Percentiles rank a stretch among this genome's conserved stretches.
Evolutionary conservation across 2,113 vertebrate genomes (phyloP).

Genomic region (Rostratula benghalensis): DNA sequence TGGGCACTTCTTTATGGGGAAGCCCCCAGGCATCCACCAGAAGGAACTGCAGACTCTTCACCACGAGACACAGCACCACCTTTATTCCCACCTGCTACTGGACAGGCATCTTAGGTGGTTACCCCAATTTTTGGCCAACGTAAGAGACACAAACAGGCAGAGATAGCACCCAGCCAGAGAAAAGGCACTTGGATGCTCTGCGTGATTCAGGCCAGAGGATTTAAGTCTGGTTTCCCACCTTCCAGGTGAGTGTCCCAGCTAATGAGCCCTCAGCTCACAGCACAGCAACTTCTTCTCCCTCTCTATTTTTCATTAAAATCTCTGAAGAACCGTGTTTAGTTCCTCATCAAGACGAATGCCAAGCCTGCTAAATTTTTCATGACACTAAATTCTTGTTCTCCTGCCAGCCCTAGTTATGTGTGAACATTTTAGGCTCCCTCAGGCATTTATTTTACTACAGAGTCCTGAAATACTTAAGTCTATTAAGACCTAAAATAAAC

Average conservation of each 20-base stretch:
- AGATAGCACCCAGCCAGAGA: neutral
- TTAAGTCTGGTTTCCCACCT: neutral
- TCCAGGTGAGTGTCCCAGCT: neutral
- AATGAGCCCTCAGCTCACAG: neutral
- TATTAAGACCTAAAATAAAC: slow-evolving; percentile 65
- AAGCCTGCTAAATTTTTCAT: slow-evolving; percentile 63
- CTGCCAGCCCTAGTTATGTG: slow-evolving; percentile 58
- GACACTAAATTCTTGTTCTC: slow-evolving; percentile 60
- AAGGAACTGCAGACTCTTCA: neutral
- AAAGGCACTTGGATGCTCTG: neutral
- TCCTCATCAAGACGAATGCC: slow-evolving; percentile 25
- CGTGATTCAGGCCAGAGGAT: neutral
- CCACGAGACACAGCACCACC: neutral
- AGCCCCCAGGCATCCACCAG: neutral
- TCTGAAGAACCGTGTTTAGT: slow-evolving; percentile 49
- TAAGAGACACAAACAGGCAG: neutral
- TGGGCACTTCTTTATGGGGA: neutral
- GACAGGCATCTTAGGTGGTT: neutral
- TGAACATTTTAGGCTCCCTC: slow-evolving; percentile 63
- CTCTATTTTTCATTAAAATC: neutral
- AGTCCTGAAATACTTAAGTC: slow-evolving; percentile 65
- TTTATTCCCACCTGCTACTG: neutral
- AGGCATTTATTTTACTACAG: slow-evolving; percentile 65
- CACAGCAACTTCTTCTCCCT: neutral
- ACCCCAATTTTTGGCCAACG: neutral